Evolutionary conservation across 2,797 vertebrate genomes (phyloP).

Genomic region (Rhinoraja longicauda): DNA sequence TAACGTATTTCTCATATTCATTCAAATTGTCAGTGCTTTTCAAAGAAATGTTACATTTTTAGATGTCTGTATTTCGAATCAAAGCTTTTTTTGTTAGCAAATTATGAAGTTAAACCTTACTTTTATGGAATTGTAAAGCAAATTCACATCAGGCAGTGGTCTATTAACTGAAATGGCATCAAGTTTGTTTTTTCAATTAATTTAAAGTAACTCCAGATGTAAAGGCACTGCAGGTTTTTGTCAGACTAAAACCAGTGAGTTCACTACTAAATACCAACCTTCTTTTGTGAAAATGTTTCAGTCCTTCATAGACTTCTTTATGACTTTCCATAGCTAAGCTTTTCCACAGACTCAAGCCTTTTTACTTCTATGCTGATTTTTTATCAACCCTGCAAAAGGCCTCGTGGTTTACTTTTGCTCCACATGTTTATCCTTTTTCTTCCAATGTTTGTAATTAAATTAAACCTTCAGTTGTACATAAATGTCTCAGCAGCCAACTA

Average conservation of each 20-base stretch:
- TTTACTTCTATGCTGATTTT: neutral
- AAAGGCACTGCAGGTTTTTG: constrained; percentile 26
- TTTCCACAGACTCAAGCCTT: constrained; percentile 28
- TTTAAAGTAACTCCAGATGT: constrained; percentile 39
- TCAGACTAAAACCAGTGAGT: constrained; percentile 34
- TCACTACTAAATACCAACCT: constrained; percentile 16
- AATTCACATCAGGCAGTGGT: constrained; percentile 30
- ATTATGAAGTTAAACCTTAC: neutral
- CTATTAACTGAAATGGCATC: constrained; percentile 36
- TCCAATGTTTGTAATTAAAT: constrained; percentile 28
- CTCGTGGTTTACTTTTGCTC: neutral
- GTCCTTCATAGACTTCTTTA: neutral
- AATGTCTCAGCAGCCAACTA: too few relatives aligned
- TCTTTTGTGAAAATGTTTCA: constrained; percentile 29
- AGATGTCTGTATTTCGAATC: constrained; percentile 17
- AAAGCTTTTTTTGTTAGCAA: constrained; percentile 32
- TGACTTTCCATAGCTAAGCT: constrained; percentile 19
- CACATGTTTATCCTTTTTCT: neutral
- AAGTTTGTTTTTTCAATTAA: constrained; percentile 39
- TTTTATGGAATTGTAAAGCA: constrained; percentile 38
- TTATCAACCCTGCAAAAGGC: neutral
- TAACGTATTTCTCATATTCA: neutral
- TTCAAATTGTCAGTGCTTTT: constrained; percentile 23
- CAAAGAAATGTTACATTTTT: constrained; percentile 5
- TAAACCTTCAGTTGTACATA: neutral